phyloP scores from a whole-genome alignment of 2,113 vertebrate genomes.

The Rhabdomys dilectus region DNA sequence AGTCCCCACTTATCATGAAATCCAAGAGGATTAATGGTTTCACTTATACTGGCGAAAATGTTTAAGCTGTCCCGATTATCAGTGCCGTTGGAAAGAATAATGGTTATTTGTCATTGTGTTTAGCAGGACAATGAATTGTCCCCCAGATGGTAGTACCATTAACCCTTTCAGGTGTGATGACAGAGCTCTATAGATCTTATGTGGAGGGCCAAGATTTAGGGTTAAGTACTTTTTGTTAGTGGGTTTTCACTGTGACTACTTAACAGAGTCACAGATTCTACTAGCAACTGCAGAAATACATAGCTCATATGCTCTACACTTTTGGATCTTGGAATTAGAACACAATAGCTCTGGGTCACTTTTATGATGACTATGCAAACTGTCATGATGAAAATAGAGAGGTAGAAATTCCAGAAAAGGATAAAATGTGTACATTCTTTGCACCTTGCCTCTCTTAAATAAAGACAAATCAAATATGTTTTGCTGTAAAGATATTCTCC shows the following conservation, averaged over 20 bases:
- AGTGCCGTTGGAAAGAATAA: constrained; percentile 98
- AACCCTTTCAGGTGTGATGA: constrained; percentile 91
- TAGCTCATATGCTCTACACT: background rate
- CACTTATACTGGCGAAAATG: constrained; percentile 98
- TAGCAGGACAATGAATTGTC: constrained; percentile 95
- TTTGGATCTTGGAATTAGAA: constrained; percentile 64
- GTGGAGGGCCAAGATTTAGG: constrained; percentile 76
- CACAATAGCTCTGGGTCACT: background rate
- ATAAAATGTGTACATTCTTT: background rate
- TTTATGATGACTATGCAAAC: constrained; percentile 63
- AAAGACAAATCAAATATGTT: background rate
- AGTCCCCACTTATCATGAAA: constrained; percentile 98
- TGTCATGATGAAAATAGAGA: constrained; percentile 23
- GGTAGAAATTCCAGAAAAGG: background rate
- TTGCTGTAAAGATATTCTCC: background rate
- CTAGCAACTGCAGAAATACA: constrained; percentile 49
- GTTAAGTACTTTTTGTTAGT: constrained; percentile 26
- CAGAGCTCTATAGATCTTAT: constrained; percentile 82
- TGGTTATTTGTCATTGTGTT: constrained; percentile 99
- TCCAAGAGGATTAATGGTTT: constrained; percentile 99
- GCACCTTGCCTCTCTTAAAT: background rate
- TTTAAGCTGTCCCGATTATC: constrained; percentile 99
- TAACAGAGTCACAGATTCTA: constrained; percentile 60
- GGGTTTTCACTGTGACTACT: constrained; percentile 59
- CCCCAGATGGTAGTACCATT: constrained; percentile 91